phyloP scores from a whole-genome alignment of 2,113 vertebrate genomes.

The Raphicerus campestris region DNA sequence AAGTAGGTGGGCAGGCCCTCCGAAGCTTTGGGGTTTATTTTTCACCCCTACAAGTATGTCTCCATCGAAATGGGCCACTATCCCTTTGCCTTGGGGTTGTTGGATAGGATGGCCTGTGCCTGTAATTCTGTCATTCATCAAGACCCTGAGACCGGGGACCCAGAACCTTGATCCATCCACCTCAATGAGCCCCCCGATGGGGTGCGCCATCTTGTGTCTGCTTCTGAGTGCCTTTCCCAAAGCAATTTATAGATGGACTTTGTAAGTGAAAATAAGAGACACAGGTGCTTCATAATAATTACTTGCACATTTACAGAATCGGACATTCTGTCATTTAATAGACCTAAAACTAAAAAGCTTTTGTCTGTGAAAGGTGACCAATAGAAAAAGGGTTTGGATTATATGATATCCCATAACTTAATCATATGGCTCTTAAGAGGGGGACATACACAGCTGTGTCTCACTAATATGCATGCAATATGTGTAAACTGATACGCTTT shows the following conservation, averaged over 20 bases:
- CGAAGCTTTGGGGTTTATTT: background rate
- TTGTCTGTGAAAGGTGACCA: conserved; percentile 85
- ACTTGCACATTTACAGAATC: conserved; percentile 95
- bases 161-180: background rate
- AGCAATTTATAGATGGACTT: conserved; percentile 75
- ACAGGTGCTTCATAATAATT: conserved; percentile 99
- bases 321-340: conserved; percentile 98
- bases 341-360: conserved; percentile 96
- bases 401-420: conserved; percentile 99
- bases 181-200: conserved; percentile 44
- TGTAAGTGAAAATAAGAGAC: conserved; percentile 82
- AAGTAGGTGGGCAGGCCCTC: rapidly evolving
- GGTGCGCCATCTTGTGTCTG: background rate
- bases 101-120: background rate
- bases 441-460: conserved; percentile 97
- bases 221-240: conserved; percentile 65
- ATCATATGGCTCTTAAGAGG: conserved; percentile 99
- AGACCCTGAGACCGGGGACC: conserved; percentile 35
- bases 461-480: conserved; percentile 97
- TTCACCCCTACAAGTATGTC: background rate
- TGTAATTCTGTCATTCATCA: conserved; percentile 44
- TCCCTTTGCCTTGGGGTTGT: conserved; percentile 52
- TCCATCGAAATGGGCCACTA: conserved; percentile 20
- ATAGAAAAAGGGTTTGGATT: conserved; percentile 88
- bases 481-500: conserved; percentile 99